phyloP scores from a whole-genome alignment of 1,140 invertebrate genomes.

The Ceratina australensis region DNA sequence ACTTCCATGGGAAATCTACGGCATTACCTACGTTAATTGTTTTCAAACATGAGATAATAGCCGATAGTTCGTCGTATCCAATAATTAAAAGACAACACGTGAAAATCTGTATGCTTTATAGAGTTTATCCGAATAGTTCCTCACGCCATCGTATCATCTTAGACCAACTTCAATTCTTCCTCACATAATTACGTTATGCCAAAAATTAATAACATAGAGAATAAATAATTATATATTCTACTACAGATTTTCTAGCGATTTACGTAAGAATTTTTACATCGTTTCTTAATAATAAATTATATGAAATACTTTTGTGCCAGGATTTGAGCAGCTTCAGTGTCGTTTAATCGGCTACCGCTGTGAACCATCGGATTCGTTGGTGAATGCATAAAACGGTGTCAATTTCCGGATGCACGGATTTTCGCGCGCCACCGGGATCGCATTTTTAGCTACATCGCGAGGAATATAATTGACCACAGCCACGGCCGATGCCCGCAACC shows the following conservation, averaged over 20 bases:
- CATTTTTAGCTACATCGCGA: slow-evolving; percentile 51
- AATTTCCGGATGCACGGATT: slow-evolving; percentile 26
- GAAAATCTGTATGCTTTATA: no score
- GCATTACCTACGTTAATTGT: slow-evolving; percentile 41
- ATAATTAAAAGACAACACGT: slow-evolving; percentile 8
- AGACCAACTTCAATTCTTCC: no score
- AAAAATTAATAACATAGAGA: no score
- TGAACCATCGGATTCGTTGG: background rate
- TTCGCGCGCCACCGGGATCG: slow-evolving; percentile 14
- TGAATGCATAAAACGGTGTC: slow-evolving; percentile 10
- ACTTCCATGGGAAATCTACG: slow-evolving; percentile 13
- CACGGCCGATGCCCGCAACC: slow-evolving; percentile 50
- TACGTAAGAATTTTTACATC: no score
- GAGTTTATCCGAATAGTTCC: no score
- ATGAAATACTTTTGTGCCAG: background rate
- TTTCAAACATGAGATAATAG: slow-evolving; percentile 24
- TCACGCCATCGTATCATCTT: no score
- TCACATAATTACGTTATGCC: no score
- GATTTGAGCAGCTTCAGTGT: background rate
- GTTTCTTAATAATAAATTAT: no score
- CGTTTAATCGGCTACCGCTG: slow-evolving; percentile 1
- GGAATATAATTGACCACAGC: slow-evolving; percentile 60
- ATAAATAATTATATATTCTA: no score
- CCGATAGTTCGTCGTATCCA: slow-evolving; percentile 32
- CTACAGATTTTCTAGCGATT: no score